Evolutionary conservation across 2,113 vertebrate species (phyloP).

Genomic region (Poeciliopsis retropinna): DNA sequence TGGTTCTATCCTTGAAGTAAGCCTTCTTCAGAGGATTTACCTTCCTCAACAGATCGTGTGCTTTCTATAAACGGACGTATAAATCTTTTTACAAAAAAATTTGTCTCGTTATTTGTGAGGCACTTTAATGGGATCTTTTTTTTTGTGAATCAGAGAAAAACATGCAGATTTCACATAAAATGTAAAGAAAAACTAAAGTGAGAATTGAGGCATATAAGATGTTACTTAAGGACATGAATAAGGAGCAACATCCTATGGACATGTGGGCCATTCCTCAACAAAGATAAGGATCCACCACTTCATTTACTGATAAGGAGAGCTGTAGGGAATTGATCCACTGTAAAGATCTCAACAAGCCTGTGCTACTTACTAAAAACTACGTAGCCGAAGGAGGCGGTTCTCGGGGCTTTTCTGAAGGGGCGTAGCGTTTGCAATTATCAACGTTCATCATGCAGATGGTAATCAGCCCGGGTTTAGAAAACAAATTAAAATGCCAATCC

Average conservation of each 20-base stretch:
- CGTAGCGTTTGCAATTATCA: slow-evolving; percentile 1
- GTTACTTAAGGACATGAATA: neutral
- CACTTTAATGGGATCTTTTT: neutral
- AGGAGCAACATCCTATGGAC: neutral
- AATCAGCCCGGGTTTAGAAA: neutral
- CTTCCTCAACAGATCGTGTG: neutral
- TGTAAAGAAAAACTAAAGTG: neutral
- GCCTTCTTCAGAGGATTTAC: neutral
- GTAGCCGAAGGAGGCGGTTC: neutral
- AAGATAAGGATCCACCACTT: slow-evolving; percentile 5
- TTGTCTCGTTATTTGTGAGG: neutral
- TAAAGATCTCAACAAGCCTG: neutral
- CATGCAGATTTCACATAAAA: neutral
- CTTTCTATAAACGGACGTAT: neutral
- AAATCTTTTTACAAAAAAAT: neutral
- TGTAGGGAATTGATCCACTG: neutral
- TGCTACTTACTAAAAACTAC: neutral
- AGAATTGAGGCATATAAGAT: neutral
- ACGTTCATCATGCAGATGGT: neutral
- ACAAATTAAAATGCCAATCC: neutral
- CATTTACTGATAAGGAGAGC: neutral
- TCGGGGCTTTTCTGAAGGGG: neutral
- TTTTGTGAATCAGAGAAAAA: neutral
- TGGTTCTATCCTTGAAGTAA: neutral
- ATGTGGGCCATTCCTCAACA: neutral